Evolutionary conservation across 2,797 vertebrate genomes (phyloP).

Genomic region (Cyprinodon diabolis): DNA sequence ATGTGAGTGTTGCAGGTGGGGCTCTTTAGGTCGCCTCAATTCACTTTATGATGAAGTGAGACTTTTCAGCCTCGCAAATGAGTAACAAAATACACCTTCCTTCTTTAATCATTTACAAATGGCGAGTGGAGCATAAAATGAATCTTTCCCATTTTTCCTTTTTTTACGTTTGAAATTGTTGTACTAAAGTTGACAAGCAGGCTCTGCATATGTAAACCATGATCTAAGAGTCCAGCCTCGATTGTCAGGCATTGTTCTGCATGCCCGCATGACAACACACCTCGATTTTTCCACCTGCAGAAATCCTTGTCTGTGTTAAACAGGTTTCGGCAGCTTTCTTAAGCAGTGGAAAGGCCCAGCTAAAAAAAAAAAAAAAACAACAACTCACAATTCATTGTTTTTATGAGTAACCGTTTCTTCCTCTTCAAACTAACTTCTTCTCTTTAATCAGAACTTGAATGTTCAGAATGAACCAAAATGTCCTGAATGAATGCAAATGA

Average conservation of each 20-base stretch:
- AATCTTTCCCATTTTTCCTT: conserved; percentile 12
- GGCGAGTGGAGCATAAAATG: neutral
- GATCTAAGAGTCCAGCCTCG: neutral
- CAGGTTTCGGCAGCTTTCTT: conserved; percentile 62
- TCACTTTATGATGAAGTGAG: conserved; percentile 32
- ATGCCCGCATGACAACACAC: conserved; percentile 22
- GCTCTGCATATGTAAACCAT: conserved; percentile 16
- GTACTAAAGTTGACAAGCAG: conserved; percentile 19
- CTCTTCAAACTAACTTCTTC: conserved; percentile 28
- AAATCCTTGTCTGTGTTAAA: conserved; percentile 40
- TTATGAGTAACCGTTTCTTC: conserved; percentile 22
- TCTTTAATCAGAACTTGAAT: conserved; percentile 36
- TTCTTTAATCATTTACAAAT: neutral
- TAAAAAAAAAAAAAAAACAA: conserved; percentile 36
- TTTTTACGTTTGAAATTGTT: conserved; percentile 19
- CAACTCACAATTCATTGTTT: conserved; percentile 41
- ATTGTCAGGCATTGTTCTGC: neutral
- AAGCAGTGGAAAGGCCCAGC: conserved; percentile 51
- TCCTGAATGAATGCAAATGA: conserved; percentile 8
- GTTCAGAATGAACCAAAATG: conserved; percentile 15
- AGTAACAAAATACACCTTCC: neutral
- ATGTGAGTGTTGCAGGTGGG: conserved; percentile 39
- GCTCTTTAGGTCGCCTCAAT: conserved; percentile 11
- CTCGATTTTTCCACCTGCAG: conserved; percentile 36
- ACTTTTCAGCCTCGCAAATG: neutral